Percentiles rank a stretch among this genome's conserved stretches.
Conservation (phyloP, 2,888 invertebrate genomes). For the Polyommatus icarus region DNA sequence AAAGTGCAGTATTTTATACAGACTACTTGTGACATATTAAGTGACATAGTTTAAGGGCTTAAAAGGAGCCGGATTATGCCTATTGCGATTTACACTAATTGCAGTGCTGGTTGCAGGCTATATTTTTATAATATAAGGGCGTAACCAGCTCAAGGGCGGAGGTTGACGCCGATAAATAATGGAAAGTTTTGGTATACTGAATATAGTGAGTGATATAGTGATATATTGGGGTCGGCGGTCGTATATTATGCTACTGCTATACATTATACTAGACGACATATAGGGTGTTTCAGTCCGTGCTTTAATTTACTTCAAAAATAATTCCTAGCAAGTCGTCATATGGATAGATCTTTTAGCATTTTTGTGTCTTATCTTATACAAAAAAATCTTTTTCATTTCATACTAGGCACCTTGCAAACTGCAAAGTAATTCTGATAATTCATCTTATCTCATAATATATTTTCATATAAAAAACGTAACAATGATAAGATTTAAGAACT, state of each 20-base stretch:
- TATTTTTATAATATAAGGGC: conserved; percentile 5
- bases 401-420: no score
- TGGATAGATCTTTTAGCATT: no score
- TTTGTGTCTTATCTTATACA: no score
- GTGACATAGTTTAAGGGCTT: neutral
- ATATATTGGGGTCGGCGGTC: neutral
- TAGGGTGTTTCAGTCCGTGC: neutral
- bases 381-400: no score
- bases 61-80: neutral
- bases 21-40: neutral
- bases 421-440: no score
- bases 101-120: neutral
- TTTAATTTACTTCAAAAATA: no score
- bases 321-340: no score
- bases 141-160: conserved; percentile 3
- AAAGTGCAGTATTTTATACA: neutral
- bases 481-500: no score
- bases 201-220: neutral
- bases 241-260: neutral
- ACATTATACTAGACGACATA: neutral
- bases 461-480: no score
- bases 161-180: conserved; percentile 17
- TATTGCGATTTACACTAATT: conserved; percentile 17
- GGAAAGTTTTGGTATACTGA: neutral
- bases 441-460: no score